Base-by-base conservation (phyloP, 2,113 vertebrate species). In the Baryphthengus martii region DNA sequence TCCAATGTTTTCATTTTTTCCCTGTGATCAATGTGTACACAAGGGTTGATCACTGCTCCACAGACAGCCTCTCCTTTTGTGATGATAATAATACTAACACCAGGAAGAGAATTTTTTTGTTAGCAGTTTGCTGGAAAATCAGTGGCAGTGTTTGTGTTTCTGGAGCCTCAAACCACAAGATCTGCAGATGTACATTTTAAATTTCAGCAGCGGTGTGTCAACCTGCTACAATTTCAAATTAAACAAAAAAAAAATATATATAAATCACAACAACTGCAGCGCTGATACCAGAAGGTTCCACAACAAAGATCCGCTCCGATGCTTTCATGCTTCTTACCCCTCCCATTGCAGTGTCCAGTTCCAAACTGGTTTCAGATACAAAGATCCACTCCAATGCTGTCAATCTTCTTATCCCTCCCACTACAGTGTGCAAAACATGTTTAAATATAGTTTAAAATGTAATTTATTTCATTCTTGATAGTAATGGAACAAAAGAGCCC, bases 281-380 rank as follows among this genome's bases (percentile, higher is more conserved):
- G 42, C 86, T 58, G 61, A 49, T 6, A 66, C 17, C 13, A 55
- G 28, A 55, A 80, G 33, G 25, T 40, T 67, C 40, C 21, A 23
- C 67, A 56, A 72, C 63, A 80, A 49, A 65, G 87, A 67, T 42
- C n/a, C n/a, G 42, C 39, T 50, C 39, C 47, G 44, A 42, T n/a
- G 25, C 17, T 79, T 70, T 88, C n/a, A 13, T 56, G 66, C 16
- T 66, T 76, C 11, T 70, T 28, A 47, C 40, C 24, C 35, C 17
- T 93, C 53, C 75, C 56, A 63, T 53, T 31, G 61, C 40, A 88
- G 73, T 33, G 35, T 73, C 65, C 77, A 78, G 71, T 77, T 96
- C 37, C 74, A 91, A 92, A 95, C 75, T 2, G 44, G 63, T 79
- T 81, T 86, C 96, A 97, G 97, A 97, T 91, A 97, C 90, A 52